Evolutionary conservation across 2,113 vertebrate species (phyloP).

Genomic region (Tylochromis polylepis): DNA sequence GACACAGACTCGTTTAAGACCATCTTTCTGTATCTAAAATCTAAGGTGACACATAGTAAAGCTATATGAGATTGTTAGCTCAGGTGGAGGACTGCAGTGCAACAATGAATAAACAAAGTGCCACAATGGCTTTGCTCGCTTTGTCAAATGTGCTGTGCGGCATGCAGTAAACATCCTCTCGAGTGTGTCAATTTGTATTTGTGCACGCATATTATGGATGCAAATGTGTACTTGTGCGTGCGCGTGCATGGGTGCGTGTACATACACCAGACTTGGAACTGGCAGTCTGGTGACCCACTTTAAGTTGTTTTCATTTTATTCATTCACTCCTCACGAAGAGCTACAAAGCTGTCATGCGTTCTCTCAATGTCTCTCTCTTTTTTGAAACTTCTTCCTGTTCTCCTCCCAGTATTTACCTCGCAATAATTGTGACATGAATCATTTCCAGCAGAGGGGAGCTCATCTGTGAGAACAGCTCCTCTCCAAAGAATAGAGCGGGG

Average conservation of each 20-base stretch:
- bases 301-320: conserved; percentile 40
- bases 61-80: background rate
- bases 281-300: conserved; percentile 59
- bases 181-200: background rate
- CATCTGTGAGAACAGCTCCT: conserved; percentile 11
- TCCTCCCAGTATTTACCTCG: conserved; percentile 54
- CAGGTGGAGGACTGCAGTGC: conserved; percentile 7
- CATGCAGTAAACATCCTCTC: conserved; percentile 1
- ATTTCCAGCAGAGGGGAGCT: conserved; percentile 46
- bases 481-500: background rate
- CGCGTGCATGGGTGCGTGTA: background rate
- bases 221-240: background rate
- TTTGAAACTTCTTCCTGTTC: background rate
- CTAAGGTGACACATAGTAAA: background rate
- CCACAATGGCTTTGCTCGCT: conserved; percentile 1
- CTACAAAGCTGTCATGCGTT: background rate
- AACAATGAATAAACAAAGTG: conserved; percentile 33
- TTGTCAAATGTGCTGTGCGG: background rate
- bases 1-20: background rate
- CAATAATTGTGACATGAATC: conserved; percentile 57
- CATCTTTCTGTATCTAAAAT: background rate
- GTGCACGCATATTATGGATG: background rate
- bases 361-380: background rate
- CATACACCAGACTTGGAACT: background rate
- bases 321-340: conserved; percentile 18